Conservation (phyloP, 2,113 vertebrate species). For the Zosterops pallidus region DNA sequence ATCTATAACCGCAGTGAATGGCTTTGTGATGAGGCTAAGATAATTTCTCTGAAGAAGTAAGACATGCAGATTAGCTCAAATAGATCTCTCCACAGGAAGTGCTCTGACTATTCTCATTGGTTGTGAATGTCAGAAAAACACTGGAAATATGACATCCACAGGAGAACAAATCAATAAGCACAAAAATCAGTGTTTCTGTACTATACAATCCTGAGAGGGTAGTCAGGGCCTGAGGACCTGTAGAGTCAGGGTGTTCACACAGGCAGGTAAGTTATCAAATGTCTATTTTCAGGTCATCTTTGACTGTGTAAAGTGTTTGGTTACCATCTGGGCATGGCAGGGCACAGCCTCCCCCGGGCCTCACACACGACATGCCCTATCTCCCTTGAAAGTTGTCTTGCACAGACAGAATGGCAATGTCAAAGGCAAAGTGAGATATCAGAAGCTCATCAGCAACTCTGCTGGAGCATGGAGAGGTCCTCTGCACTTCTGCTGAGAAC, state of each 20-base stretch:
- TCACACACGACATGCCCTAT: neutral
- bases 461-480: neutral
- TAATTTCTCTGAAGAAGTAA: neutral
- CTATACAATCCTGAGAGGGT: neutral
- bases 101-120: neutral
- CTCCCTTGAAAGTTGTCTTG: neutral
- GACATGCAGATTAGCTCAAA: neutral
- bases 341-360: neutral
- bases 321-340: neutral
- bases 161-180: neutral
- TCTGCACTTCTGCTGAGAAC: neutral
- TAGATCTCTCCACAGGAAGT: neutral
- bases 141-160: neutral
- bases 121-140: neutral
- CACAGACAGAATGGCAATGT: neutral
- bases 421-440: neutral
- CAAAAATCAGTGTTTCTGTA: neutral
- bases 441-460: neutral
- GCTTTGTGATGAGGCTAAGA: neutral
- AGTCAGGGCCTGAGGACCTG: neutral
- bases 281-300: neutral
- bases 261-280: neutral
- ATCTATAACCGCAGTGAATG: neutral
- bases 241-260: neutral
- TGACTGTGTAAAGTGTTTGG: neutral